phyloP scores from a whole-genome alignment of 1,140 invertebrate species.

The Sitophilus oryzae region DNA sequence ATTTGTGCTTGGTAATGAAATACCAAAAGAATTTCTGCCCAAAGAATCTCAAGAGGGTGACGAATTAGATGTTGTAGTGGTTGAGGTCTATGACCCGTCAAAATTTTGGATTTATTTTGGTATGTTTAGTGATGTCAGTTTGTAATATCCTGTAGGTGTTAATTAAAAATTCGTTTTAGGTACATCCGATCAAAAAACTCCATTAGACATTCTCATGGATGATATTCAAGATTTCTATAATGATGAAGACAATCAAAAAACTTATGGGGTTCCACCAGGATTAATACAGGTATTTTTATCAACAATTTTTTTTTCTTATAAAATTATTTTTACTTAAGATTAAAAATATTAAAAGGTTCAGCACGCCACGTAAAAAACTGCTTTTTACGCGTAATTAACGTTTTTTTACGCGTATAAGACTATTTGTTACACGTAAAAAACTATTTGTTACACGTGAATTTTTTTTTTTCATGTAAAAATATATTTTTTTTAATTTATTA shows the following conservation, averaged over 20 bases:
- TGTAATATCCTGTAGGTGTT: no score
- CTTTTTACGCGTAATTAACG: no score
- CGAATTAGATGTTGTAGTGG: constrained; percentile 29
- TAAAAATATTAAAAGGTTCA: no score
- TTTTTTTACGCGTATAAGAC: no score
- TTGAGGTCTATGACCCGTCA: constrained; percentile 34
- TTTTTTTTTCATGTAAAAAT: no score
- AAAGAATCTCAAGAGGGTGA: constrained; percentile 12
- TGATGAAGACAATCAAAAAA: not conserved
- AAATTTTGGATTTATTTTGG: constrained; percentile 36
- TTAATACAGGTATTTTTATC: constrained; percentile 12
- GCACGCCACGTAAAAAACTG: no score
- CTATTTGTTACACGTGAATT: no score
- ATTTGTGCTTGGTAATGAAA: constrained; percentile 17
- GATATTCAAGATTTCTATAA: constrained; percentile 27
- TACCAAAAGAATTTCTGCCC: constrained; percentile 26
- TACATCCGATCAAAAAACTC: not conserved
- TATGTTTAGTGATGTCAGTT: not conserved
- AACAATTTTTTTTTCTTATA: no score
- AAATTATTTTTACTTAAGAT: no score
- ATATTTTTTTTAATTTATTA: no score
- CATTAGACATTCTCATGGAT: constrained; percentile 34
- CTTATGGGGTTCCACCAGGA: constrained; percentile 5
- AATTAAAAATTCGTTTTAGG: constrained; percentile 1
- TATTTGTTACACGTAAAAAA: no score